These are phyloP conservation scores for Acomys russatus DNA, from an alignment of 2,797 vertebrate species.

Conservation along the genomic window DNA sequence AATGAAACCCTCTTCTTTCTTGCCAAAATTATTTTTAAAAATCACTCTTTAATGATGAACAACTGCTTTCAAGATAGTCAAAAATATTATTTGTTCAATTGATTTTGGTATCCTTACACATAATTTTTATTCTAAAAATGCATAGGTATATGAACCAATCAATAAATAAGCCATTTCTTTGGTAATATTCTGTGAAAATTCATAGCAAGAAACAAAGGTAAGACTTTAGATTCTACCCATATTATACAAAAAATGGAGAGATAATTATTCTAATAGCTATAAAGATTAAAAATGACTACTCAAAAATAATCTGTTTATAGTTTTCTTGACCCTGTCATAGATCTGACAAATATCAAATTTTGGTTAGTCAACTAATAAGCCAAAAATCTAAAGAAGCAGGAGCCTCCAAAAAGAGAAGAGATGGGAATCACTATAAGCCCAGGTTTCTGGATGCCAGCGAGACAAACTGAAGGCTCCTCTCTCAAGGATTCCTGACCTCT, in stretches of 20 bases:
- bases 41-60: not conserved
- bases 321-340: not conserved
- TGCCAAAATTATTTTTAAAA: not conserved
- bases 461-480: not conserved
- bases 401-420: not conserved
- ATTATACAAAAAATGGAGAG: not conserved
- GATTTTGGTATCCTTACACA: not conserved
- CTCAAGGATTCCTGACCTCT: not conserved
- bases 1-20: not conserved
- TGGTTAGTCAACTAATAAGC: not conserved
- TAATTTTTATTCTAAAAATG: not conserved
- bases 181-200: not conserved
- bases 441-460: not conserved
- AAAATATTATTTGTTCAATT: slow-evolving; percentile 1
- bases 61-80: slow-evolving; percentile 10
- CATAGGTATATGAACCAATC: not conserved
- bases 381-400: not conserved
- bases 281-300: not conserved
- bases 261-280: not conserved
- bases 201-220: slow-evolving; percentile 29
- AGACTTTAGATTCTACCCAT: not conserved
- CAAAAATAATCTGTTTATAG: not conserved
- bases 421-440: not conserved
- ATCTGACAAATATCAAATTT: not conserved
- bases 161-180: not conserved